Evolutionary conservation across 2,888 invertebrate genomes (phyloP).

Genomic region (Archips crataeganus): DNA sequence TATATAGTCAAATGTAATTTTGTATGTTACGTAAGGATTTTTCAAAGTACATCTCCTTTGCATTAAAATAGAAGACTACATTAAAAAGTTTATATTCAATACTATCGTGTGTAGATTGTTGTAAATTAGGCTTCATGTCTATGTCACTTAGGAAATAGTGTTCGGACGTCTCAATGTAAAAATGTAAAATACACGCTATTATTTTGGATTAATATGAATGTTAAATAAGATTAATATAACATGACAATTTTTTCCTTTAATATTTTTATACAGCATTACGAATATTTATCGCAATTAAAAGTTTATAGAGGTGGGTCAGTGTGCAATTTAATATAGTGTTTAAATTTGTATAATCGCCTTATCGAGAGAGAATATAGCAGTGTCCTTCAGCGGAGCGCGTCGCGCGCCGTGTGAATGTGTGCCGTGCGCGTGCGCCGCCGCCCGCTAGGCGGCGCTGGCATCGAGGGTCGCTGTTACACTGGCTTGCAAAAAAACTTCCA

Average conservation of each 20-base stretch:
- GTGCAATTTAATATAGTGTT: conserved; percentile 83
- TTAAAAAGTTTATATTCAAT: conserved; percentile 75
- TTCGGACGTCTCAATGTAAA: conserved; percentile 82
- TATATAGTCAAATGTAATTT: conserved; percentile 83
- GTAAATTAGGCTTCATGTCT: conserved; percentile 82
- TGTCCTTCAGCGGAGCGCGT: conserved; percentile 70
- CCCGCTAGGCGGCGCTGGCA: conserved; percentile 9
- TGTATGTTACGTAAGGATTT: conserved; percentile 81
- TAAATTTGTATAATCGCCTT: conserved; percentile 84
- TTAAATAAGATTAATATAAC: conserved; percentile 80
- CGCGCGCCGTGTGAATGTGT: conserved; percentile 12
- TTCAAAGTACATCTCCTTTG: conserved; percentile 81
- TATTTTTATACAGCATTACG: conserved; percentile 86
- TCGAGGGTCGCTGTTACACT: conserved; percentile 1
- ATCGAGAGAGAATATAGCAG: conserved; percentile 84
- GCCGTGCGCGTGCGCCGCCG: not conserved
- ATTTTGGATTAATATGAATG: conserved; percentile 79
- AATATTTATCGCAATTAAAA: conserved; percentile 85
- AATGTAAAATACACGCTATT: conserved; percentile 84
- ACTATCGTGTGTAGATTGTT: conserved; percentile 83
- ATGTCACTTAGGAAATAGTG: conserved; percentile 77
- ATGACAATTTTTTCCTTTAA: conserved; percentile 84
- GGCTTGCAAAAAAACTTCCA: not conserved
- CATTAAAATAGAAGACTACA: conserved; percentile 78
- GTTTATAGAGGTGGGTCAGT: conserved; percentile 84